Base-by-base conservation (phyloP, 1,140 invertebrate species). In the Pemphigus obesinymphae region DNA sequence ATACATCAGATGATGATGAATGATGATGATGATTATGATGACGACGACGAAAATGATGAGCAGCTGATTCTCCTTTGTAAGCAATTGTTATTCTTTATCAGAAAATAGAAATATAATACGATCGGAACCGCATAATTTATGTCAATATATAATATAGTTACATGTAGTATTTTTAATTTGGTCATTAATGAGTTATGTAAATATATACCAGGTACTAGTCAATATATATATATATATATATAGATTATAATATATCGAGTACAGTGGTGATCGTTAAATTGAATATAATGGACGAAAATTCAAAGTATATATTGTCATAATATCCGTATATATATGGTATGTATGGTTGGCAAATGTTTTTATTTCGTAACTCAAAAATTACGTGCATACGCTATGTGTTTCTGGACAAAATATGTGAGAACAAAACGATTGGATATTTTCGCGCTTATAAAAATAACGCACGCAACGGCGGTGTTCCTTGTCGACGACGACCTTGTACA, bases 401-500 rank as follows among this genome's bases (percentile, higher is more conserved):
- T 11, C 20, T 37, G 34, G 10, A 45, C 43, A 11, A 11, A 1
- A 45, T 26, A 26, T 26, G 70, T 23, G 50, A 40, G 50, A 58
- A 58, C 29, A 40, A 78, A 40, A 78, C 50, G 50, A 26, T 76
- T 15, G 43, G 11, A 29, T n/a, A n/a, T n/a, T 72, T 72, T 72
- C 68, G 68, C 68, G 40, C 43, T 48, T 29, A 20, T 72, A 29
- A 72, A 48, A 48, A 48, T 72, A 48, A 72, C 7, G 43, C 26
- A 15, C 37, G n/a, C 7, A 0, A 34, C 34, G 20, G n/a, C 23
- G 8, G 7, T 23, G 70, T 31, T 73, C 29, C 17, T 73, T 20
- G 70, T 48, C 26, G 26, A 26, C 40, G 37, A 45, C 70, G 70
- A 73, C 70, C 70, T 73, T 73, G 70, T 34, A 50, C 23, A 31